phyloP scores from a whole-genome alignment of 2,888 invertebrate species.

The Dasypolia templi region DNA sequence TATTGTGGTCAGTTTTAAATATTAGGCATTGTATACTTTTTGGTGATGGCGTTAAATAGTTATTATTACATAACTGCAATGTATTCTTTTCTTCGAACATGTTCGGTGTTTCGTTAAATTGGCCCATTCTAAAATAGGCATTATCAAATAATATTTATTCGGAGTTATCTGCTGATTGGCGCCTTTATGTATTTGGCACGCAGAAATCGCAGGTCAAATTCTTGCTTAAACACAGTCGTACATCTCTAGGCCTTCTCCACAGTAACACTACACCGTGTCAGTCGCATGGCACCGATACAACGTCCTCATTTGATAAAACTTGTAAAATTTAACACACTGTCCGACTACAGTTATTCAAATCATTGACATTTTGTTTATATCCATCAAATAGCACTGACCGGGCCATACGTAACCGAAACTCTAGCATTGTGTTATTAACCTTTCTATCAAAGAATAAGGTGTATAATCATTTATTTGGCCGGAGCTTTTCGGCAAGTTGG shows the following conservation, averaged over 20 bases:
- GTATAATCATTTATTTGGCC: background rate
- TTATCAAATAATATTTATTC: background rate
- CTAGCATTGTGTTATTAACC: conserved; percentile 12
- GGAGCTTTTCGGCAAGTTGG: conserved; percentile 29
- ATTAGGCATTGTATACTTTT: conserved; percentile 7
- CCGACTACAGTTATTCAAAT: conserved; percentile 62
- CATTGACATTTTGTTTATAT: conserved; percentile 66
- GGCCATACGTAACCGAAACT: conserved; percentile 10
- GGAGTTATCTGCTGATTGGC: background rate
- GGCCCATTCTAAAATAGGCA: background rate
- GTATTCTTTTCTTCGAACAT: background rate
- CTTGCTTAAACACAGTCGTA: conserved; percentile 29
- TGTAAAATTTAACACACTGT: conserved; percentile 58
- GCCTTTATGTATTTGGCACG: conserved; percentile 34
- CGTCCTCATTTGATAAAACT: conserved; percentile 55
- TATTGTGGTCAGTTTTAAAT: conserved; percentile 8
- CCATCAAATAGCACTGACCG: conserved; percentile 53
- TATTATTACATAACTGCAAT: background rate
- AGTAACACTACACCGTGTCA: background rate
- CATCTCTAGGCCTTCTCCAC: conserved; percentile 7
- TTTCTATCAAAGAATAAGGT: background rate
- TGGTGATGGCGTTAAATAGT: background rate
- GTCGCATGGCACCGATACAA: conserved; percentile 38
- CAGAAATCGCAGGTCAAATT: conserved; percentile 31
- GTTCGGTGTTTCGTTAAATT: background rate